A percentile compares a stretch with the other conserved stretches of the same genome.
These are phyloP conservation scores for Odontomachus brunneus DNA, from an alignment of 1,140 invertebrate species.

Conservation along the genomic window DNA sequence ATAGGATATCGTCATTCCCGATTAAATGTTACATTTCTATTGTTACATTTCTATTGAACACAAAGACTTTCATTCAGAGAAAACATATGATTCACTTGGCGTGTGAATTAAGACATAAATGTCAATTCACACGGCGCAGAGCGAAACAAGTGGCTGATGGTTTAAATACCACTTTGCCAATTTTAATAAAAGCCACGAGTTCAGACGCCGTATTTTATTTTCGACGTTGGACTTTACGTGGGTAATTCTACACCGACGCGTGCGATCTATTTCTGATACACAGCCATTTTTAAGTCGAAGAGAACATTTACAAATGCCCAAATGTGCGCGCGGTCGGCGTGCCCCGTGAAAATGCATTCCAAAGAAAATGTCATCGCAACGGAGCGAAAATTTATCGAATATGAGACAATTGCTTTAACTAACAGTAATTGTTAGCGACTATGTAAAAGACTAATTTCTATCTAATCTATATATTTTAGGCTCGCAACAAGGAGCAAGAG, in stretches of 20 bases:
- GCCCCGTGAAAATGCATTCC: background rate
- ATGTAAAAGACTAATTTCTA: no score
- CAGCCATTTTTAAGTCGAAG: constrained; percentile 69
- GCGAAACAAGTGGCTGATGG: constrained; percentile 60
- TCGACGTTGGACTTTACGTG: constrained; percentile 64
- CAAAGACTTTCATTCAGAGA: background rate
- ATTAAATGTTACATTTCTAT: constrained; percentile 7
- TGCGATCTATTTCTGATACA: constrained; percentile 70
- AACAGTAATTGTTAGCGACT: no score
- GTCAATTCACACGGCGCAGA: constrained; percentile 23
- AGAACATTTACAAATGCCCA: constrained; percentile 9
- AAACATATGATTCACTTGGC: background rate
- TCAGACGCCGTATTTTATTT: constrained; percentile 71
- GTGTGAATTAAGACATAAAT: background rate
- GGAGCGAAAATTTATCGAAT: background rate
- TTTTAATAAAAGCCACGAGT: constrained; percentile 69
- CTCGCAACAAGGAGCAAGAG: constrained; percentile 96
- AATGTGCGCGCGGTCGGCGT: background rate
- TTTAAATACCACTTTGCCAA: constrained; percentile 53
- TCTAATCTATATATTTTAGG: constrained; percentile 83
- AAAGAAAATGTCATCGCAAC: background rate
- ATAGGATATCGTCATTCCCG: background rate
- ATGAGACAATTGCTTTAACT: background rate
- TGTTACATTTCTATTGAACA: background rate
- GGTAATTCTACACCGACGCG: constrained; percentile 68